Base-by-base conservation (phyloP, 1,140 invertebrate genomes). In the Hylaeus volcanicus region DNA sequence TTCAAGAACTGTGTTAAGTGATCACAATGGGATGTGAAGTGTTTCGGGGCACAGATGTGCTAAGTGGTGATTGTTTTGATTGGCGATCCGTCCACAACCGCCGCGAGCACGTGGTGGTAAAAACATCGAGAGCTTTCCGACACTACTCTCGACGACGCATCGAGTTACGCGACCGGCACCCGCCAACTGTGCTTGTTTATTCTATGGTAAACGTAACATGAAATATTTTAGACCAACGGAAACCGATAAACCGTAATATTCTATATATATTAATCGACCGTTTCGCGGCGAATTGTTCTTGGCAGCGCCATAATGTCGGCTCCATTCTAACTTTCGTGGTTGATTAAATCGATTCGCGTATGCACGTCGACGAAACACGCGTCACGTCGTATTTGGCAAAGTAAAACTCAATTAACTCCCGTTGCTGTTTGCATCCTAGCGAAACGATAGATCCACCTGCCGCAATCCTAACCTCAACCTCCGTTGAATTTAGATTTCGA, bases 61-160 rank as follows among this genome's bases (percentile, higher is more conserved):
- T 65, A 79, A 79, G 53, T 63, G 71, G 43, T 58, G 77, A 79
- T 79, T 79, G 77, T 79, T 79, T 79, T 79, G 77, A 79, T 61
- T 79, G 71, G 48, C 53, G 55, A 71, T 74, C 71, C 51, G 55
- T 58, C 60, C 55, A 65, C 60, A n/a, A 65, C 53, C 51, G 71
- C 43, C 37, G 11, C 41, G 51, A 61, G 51, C 77, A 66, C 61
- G 71, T 65, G 77, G 43, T 66, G 12, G 51, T 58, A 73, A 79
- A 79, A 74, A 74, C 41, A 74, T 74, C 39, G 53, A 74, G 70
- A n/a, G 53, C 71, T 14, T 79, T 79, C 37, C 70, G 66, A 79
- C 65, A 55, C 51, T 12, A 51, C 53, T 79, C 70, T 79, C 11
- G 60, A 79, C 70, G 43, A 78, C 51, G 56, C 56, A 43, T 65